phyloP scores from a whole-genome alignment of 2,888 invertebrate genomes.

The Drosophila eohydei region DNA sequence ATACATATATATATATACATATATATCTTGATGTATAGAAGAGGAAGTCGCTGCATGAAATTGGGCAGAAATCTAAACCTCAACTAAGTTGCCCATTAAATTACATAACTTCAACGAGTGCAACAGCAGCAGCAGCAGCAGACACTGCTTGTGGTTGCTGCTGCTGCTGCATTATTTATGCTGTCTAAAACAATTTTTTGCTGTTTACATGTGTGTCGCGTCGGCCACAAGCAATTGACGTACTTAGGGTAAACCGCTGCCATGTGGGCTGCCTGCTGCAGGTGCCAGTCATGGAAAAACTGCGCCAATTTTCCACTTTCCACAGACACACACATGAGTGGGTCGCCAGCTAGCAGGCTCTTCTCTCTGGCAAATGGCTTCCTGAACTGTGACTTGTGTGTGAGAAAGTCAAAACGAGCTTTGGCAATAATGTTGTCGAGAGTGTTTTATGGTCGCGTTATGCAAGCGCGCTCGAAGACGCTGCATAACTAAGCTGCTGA shows the following conservation, averaged over 20 bases:
- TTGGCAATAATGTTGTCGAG: slow-evolving; percentile 67
- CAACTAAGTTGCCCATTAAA: slow-evolving; percentile 61
- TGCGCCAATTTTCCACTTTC: slow-evolving; percentile 66
- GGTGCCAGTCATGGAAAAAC: slow-evolving; percentile 55
- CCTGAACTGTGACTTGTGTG: slow-evolving; percentile 77
- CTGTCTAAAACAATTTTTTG: slow-evolving; percentile 62
- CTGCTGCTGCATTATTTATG: slow-evolving; percentile 72
- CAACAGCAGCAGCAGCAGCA: slow-evolving; percentile 12
- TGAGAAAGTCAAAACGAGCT: slow-evolving; percentile 67
- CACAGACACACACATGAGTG: slow-evolving; percentile 25
- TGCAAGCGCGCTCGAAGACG: slow-evolving; percentile 46
- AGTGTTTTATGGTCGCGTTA: slow-evolving; percentile 74
- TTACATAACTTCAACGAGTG: slow-evolving; percentile 64
- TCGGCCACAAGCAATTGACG: slow-evolving; percentile 68
- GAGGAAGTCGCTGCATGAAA: slow-evolving; percentile 62
- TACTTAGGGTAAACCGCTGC: slow-evolving; percentile 72
- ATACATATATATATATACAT: slow-evolving; percentile 3
- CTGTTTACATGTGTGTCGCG: slow-evolving; percentile 28
- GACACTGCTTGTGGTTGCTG: slow-evolving; percentile 2
- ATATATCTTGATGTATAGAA: slow-evolving; percentile 28
- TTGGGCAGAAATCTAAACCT: slow-evolving; percentile 66
- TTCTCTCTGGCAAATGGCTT: slow-evolving; percentile 65
- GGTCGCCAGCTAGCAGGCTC: slow-evolving; percentile 35
- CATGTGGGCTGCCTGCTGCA: slow-evolving; percentile 69
- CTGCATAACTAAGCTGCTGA: background rate